Evolutionary conservation across 2,888 invertebrate species (phyloP).

Genomic region (Hybos culiciformis): DNA sequence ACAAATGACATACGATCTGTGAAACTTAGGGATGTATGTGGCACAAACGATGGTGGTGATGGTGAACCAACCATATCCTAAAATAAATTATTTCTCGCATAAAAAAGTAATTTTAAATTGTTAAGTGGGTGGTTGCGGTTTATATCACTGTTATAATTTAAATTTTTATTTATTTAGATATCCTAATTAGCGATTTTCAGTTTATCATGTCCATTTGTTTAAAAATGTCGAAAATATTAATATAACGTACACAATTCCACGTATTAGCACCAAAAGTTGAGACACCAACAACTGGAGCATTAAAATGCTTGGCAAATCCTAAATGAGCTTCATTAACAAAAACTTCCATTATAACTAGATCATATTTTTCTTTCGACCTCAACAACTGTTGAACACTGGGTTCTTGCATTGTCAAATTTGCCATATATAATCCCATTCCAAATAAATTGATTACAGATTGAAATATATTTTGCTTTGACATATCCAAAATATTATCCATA

Average conservation of each 20-base stretch:
- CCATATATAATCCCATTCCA: conserved; percentile 21
- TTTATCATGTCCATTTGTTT: too few species aligned
- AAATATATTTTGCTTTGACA: not conserved
- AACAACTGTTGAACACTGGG: conserved; percentile 18
- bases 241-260: conserved; percentile 25
- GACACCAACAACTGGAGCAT: conserved; percentile 27
- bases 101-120: too few species aligned
- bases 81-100: too few species aligned
- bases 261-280: conserved; percentile 25
- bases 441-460: conserved; percentile 1
- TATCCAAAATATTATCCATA: conserved; percentile 1
- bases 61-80: conserved; percentile 22
- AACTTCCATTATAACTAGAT: conserved; percentile 31
- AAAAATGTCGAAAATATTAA: too few species aligned
- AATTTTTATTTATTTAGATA: too few species aligned
- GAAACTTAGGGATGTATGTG: conserved; percentile 22
- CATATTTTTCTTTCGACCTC: conserved; percentile 29
- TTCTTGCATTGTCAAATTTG: conserved; percentile 19
- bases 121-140: too few species aligned
- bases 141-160: too few species aligned
- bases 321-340: conserved; percentile 32
- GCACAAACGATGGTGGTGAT: conserved; percentile 29
- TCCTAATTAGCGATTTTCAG: too few species aligned
- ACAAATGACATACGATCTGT: conserved; percentile 29
- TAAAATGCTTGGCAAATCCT: conserved; percentile 27